Base-by-base conservation (phyloP, 2,888 invertebrate species). In the Frankliniella intonsa region DNA sequence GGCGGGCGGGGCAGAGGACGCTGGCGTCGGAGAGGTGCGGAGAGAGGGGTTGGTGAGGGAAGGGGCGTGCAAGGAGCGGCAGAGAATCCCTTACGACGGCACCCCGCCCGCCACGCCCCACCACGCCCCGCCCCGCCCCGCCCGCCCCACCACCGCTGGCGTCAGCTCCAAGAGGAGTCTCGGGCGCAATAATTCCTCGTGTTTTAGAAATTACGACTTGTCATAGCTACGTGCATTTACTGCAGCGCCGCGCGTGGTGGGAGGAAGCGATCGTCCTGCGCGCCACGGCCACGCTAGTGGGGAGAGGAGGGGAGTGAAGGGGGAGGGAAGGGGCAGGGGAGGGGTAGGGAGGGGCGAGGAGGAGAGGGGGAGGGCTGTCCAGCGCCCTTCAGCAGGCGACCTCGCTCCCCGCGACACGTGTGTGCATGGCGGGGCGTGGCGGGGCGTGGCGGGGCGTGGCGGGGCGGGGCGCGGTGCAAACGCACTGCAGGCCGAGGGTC, bases 171-270 rank as follows among this genome's bases (percentile, higher is more conserved):
- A 51, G 51, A 65, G 69, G 22, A 69, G 69, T 69, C 69, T 22
- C 9, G 69, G 11, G 22, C 69, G 69, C 69, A 69, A 69, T 69
- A 69, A 69, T 69, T 69, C 69, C 69, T 22, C n/a, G 69, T 69
- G 69, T 22, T n/a, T 69, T 69, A 69, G 69, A 69, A 69, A 69
- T 69, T 69, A 69, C 69, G 69, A 69, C 69, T 69, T 69, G 69
- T 69, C 69, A n/a, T n/a, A 69, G 69, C 69, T 69, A 69, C 69
- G 69, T 69, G 69, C 69, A 69, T 69, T 69, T 69, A 69, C 69
- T 69, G 11, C 69, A 22, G 69, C 11, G 14, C 17, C 11, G 55
- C 55, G 8, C n/a, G n/a, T n/a, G n/a, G n/a, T n/a, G n/a, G n/a
- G n/a, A n/a, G n/a, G n/a, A n/a, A n/a, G n/a, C n/a, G n/a, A n/a